Conservation (phyloP, 2,113 vertebrate genomes). For the Chionomys nivalis region DNA sequence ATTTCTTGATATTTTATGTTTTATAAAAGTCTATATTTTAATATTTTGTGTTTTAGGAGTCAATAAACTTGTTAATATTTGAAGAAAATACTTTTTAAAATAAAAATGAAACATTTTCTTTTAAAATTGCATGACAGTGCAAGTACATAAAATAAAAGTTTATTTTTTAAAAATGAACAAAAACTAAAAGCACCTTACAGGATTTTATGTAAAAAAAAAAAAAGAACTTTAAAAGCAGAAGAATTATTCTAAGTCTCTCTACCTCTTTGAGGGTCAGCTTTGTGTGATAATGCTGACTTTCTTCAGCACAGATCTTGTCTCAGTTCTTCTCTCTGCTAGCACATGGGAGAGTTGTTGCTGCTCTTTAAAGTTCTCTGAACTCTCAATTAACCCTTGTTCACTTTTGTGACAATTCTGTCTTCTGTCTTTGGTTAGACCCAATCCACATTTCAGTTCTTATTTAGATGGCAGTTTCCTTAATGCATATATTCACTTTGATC, state of each 20-base stretch:
- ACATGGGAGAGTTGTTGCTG: background rate
- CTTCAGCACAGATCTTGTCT: background rate
- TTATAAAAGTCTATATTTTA: background rate
- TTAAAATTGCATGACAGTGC: background rate
- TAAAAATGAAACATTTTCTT: background rate
- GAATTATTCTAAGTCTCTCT: background rate
- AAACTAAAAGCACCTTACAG: background rate
- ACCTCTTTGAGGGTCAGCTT: background rate
- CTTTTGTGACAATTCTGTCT: background rate
- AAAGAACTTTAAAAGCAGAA: background rate
- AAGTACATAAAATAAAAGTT: background rate
- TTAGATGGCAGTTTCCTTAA: background rate
- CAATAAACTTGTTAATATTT: background rate
- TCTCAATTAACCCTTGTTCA: background rate
- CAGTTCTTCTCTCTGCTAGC: background rate
- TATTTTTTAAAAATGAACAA: background rate
- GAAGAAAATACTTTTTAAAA: background rate
- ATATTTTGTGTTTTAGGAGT: no score
- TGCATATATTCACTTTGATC: background rate
- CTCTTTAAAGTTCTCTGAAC: background rate
- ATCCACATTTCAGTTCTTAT: background rate
- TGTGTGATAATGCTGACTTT: background rate
- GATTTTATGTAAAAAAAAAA: background rate
- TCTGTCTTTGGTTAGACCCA: background rate
- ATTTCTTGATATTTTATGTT: constrained; percentile 1